Evolutionary conservation across 53 echinoderm and acorn worm genomes (phyloP), one percentile per base, ranked within the genome.

Genomic region (Glandiceps talaboti): DNA sequence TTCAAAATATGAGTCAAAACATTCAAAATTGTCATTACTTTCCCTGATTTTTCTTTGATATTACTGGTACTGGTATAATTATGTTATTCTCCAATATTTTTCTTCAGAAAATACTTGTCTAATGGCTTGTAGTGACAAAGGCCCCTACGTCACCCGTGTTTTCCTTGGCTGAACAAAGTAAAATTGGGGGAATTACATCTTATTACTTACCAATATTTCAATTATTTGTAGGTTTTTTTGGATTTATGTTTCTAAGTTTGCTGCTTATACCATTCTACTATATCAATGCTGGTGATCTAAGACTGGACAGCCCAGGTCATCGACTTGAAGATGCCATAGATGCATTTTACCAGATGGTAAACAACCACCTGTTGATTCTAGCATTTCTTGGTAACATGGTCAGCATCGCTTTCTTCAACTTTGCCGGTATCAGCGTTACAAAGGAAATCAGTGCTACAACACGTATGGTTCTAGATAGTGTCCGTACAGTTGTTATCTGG

Each of bases 391-490:
- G 87, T 76, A 92, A 90, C 28, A 86, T 92, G 73, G 26, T 92
- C 74, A 90, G 90, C 75, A 92, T 92, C 77, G 92, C 92, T 14
- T 92, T 92, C 87, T 92, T 92, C 87, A 92, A 92, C 77, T 92
- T 92, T 85, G 85, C 92, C 26, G 92, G 92, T n/a, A 83, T 92
- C 33, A 92, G 92, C 74, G 92, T 92, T 27, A 92, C 92, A 14
- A 87, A 85, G 29, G 87, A 92, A 73, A 89, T 92, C 89, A 92
- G 85, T 79, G 92, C 92, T 76, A 92, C 92, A 79, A 92, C 92
- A 1, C 77, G 92, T 33, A 92, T 92, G 92, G 90, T 92, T n/a
- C 75, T 92, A 31, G 92, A 92, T 80, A 92, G 92, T 74, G 78
- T 92, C 0, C 87, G 92, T 29, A 92, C 92, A 1, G 76, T 92